These are phyloP conservation scores for Limnephilus lunatus DNA, from an alignment of 2,888 invertebrate genomes.

Conservation along the genomic window DNA sequence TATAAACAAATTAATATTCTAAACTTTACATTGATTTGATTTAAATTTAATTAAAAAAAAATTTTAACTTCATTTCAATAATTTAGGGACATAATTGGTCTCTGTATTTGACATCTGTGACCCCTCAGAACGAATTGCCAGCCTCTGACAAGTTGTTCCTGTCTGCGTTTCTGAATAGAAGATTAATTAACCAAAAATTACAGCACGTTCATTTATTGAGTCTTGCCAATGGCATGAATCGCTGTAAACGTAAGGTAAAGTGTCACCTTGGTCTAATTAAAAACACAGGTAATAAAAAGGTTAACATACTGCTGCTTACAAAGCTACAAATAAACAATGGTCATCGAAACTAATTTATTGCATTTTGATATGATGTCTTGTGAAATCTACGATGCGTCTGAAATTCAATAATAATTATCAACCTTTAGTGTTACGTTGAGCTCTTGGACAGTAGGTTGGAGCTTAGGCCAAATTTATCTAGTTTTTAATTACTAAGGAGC, in stretches of 20 bases:
- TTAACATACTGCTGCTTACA: not conserved
- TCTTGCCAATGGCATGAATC: not conserved
- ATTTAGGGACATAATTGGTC: too few species aligned
- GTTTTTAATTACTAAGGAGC: too few species aligned
- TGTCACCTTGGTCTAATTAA: not conserved
- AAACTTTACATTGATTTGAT: not conserved
- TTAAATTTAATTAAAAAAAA: too few species aligned
- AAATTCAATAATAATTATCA: not conserved
- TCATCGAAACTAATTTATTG: not conserved
- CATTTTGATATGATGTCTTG: not conserved
- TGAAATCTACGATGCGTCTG: not conserved
- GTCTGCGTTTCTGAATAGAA: not conserved
- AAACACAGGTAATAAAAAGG: not conserved
- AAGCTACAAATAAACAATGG: not conserved
- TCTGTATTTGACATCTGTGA: not conserved
- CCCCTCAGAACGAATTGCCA: not conserved
- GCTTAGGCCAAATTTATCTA: not conserved
- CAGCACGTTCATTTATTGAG: not conserved
- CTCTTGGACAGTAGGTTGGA: not conserved
- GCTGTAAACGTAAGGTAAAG: not conserved
- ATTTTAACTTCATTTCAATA: too few species aligned
- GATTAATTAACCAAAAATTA: not conserved
- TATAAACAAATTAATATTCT: not conserved
- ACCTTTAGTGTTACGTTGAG: not conserved
- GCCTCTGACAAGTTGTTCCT: not conserved